Evolutionary conservation across 2,888 invertebrate genomes (phyloP), one percentile per base, ranked within the genome.

Genomic region (Neoaliturus tenellus): DNA sequence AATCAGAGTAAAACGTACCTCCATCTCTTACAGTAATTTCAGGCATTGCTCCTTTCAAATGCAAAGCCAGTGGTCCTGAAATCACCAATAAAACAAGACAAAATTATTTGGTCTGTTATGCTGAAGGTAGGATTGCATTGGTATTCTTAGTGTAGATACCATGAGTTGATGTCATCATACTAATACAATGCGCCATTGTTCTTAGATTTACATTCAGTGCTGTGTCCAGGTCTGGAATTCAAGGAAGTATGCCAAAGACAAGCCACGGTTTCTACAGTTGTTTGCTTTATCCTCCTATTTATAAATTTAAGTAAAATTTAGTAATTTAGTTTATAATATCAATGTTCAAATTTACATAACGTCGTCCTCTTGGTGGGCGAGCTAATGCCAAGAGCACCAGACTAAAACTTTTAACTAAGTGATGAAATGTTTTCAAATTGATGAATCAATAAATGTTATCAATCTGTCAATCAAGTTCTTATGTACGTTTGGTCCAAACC

Each of bases 1-100:
- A n/a, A n/a, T n/a, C n/a, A n/a, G n/a, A n/a, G n/a, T 39, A 39
- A 17, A 20, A 75, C 75, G 1, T 86, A 86, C 86, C 86, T 86
- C 86, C 86, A 85, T 86, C 86, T 35, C 78, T 83, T 41, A 86
- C 83, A 20, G 83, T 55, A 3, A 85, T 85, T 81, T 86, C 86
- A 69, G 85, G 86, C 58, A 85, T 55, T 67, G 85, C 85, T 35
- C 86, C 86, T 85, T 69, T 86, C 62, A 85, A 84, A 73, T 85
- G 84, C 17, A 85, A 83, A 33, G 85, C 75, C 5, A 85, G 80
- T 28, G 86, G 86, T 44, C 84, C 86, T 86, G 69, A 44, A 86
- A 85, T 39, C 12, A 67, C 41, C 4, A 39, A 35, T 14, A 4
- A 31, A 20, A 8, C 1, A n/a, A 10, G 1, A 23, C 25, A 58